phyloP scores from a whole-genome alignment of 1,140 invertebrate genomes.

The Cydia strobilella region DNA sequence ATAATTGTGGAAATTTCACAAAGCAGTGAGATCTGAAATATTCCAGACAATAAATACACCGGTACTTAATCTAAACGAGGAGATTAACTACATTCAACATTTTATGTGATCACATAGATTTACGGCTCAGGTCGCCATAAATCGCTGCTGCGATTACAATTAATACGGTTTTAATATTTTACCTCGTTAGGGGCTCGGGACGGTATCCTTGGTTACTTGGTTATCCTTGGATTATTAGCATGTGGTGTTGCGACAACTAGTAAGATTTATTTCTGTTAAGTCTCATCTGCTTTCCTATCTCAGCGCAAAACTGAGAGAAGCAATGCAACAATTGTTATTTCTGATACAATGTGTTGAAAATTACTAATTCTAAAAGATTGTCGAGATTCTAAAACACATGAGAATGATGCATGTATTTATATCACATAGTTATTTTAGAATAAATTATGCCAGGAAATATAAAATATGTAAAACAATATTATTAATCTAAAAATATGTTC shows the following conservation, averaged over 20 bases:
- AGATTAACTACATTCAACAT: constrained; percentile 6
- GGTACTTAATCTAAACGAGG: constrained; percentile 6
- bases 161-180: constrained; percentile 28
- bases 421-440: too few species aligned
- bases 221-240: not conserved
- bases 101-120: constrained; percentile 4
- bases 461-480: too few species aligned
- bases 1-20: too few species aligned
- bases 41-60: not conserved
- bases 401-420: too few species aligned
- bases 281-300: too few species aligned
- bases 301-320: too few species aligned
- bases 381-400: too few species aligned
- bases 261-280: not conserved
- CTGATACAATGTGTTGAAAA: too few species aligned
- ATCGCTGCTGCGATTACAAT: constrained; percentile 6
- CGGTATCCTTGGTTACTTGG: not conserved
- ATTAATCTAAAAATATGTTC: too few species aligned
- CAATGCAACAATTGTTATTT: too few species aligned
- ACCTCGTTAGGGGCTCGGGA: constrained; percentile 15
- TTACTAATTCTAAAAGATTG: too few species aligned
- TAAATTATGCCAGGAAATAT: too few species aligned
- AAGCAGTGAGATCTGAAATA: not conserved
- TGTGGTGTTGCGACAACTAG: not conserved
- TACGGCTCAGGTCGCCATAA: constrained; percentile 3